Evolutionary conservation across 2,113 vertebrate genomes (phyloP), one percentile per base, ranked within the genome.

Genomic region (Eolophus roseicapilla): DNA sequence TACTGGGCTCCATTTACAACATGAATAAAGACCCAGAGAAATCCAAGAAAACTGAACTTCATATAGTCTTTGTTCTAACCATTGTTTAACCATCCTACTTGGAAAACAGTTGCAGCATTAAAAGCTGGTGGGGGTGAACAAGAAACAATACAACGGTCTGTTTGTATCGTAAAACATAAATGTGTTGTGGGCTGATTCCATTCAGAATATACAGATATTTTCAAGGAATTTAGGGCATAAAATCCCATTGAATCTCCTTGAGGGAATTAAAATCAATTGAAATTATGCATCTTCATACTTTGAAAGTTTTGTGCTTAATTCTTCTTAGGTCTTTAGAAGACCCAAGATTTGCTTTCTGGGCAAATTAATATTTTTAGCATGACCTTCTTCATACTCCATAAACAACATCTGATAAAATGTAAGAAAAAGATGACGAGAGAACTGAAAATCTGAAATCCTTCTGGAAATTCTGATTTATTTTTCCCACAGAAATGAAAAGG

Each of bases 161-260:
- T 95, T 95, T 94, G 82, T 95, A 93, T 97, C 95, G 76, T 89
- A 92, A 96, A 85, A 90, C 82, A 91, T 92, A 88, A 96, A 93
- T 88, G 92, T 92, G 86, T 83, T 96, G 96, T 94, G 77, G 90
- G 95, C 19, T 4, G 7, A 84, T 69, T 93, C 92, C 69, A 84
- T 93, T 95, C 88, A 96, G 80, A 93, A 73, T 65, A 57, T 92
- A 78, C 83, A 92, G 91, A 96, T 90, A 95, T 84, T 94, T 93
- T 92, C 81, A 95, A 96, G 62, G 65, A 90, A 95, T 95, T 93
- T 71, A 62, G 69, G 88, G 53, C 88, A 95, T 47, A 94, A 92
- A 92, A 89, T 92, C 90, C 90, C 73, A 92, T 52, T 93, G 88
- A 95, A 87, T 73, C 33, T 92, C 81, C 91, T 89, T 82, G 55